Conservation (phyloP, 2,888 invertebrate genomes). For the Leucoptera coffeella region DNA sequence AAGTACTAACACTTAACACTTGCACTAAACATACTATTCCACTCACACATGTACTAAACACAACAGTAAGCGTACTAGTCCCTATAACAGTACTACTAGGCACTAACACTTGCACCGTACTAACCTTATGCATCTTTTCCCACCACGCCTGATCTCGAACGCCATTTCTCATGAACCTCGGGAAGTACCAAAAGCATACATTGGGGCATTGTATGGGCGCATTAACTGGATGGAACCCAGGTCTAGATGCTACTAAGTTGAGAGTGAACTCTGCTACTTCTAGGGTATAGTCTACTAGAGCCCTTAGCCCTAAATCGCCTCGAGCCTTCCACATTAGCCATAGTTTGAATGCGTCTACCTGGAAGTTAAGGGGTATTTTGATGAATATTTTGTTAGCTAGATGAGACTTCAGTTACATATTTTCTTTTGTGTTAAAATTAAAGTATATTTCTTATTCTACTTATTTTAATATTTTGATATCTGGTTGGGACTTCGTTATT, state of each 20-base stretch:
- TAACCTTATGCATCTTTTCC: conserved; percentile 44
- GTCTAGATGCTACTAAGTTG: conserved; percentile 33
- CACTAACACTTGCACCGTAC: too few species aligned
- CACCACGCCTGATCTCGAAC: conserved; percentile 42
- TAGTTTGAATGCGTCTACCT: conserved; percentile 83
- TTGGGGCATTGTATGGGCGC: conserved; percentile 67
- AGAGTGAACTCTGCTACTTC: conserved; percentile 53
- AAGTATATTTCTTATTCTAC: too few species aligned
- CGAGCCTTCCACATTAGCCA: conserved; percentile 90
- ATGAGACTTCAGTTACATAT: background rate
- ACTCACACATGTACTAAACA: too few species aligned
- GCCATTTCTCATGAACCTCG: conserved; percentile 37
- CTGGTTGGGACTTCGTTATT: too few species aligned
- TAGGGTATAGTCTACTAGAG: conserved; percentile 61
- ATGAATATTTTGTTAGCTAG: background rate
- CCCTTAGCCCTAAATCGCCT: conserved; percentile 55
- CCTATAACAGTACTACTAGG: too few species aligned
- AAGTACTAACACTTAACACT: too few species aligned
- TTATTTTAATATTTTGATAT: too few species aligned
- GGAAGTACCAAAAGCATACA: conserved; percentile 87
- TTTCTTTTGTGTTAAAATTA: too few species aligned
- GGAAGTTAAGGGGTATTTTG: conserved; percentile 8
- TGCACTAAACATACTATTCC: too few species aligned
- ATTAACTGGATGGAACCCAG: conserved; percentile 58
- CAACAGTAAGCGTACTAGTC: too few species aligned